Percentiles rank a stretch among this genome's conserved stretches.
These are phyloP conservation scores for Ornithoptera priamus DNA, from an alignment of 2,888 invertebrate species.

Conservation along the genomic window DNA sequence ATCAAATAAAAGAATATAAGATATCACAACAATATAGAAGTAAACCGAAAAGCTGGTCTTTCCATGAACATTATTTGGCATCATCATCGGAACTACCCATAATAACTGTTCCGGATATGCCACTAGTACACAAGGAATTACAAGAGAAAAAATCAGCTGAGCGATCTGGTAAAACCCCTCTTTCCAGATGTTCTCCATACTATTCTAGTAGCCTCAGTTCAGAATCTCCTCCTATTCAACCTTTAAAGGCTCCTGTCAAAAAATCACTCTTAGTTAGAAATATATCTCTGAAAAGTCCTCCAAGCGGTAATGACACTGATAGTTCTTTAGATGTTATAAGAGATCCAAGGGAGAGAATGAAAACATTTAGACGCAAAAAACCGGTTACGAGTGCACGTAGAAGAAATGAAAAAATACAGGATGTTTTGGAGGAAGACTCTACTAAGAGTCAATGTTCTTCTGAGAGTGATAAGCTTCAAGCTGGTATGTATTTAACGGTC, in stretches of 20 bases:
- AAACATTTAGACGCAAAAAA: conserved; percentile 84
- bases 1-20: conserved; percentile 83
- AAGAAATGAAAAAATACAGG: conserved; percentile 78
- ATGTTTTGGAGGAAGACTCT: conserved; percentile 76
- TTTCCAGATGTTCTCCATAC: conserved; percentile 86
- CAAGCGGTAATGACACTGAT: conserved; percentile 87
- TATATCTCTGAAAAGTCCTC: conserved; percentile 84
- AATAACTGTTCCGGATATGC: conserved; percentile 78
- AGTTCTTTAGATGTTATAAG: conserved; percentile 84
- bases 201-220: conserved; percentile 88
- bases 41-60: conserved; percentile 82
- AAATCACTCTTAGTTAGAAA: conserved; percentile 81
- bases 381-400: conserved; percentile 81
- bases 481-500: conserved; percentile 60
- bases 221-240: conserved; percentile 85
- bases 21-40: conserved; percentile 77
- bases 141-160: conserved; percentile 67
- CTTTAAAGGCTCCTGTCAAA: conserved; percentile 83
- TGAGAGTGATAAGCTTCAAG: conserved; percentile 71
- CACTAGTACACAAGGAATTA: conserved; percentile 68
- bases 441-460: conserved; percentile 76
- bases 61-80: conserved; percentile 81
- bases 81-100: conserved; percentile 77
- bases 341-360: conserved; percentile 83
- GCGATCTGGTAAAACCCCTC: conserved; percentile 76